Evolutionary conservation across 2,797 vertebrate species (phyloP).

Genomic region (Simalia tracyae): DNA sequence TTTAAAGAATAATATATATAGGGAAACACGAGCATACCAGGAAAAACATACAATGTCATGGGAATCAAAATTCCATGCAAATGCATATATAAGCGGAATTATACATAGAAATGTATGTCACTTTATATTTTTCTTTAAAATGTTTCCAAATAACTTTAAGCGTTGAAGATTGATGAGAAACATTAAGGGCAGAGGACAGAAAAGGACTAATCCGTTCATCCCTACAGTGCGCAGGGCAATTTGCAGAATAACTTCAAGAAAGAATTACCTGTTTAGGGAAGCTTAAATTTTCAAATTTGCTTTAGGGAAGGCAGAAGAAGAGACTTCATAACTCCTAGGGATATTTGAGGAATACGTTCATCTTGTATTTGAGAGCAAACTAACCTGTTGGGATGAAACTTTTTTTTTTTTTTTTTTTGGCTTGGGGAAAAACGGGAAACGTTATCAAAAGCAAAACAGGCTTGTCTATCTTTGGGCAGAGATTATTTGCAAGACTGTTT

Average conservation of each 20-base stretch:
- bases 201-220: background rate
- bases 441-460: background rate
- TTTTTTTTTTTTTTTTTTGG: background rate
- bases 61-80: background rate
- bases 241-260: background rate
- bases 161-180: background rate
- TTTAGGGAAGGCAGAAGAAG: background rate
- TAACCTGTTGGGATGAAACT: background rate
- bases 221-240: background rate
- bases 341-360: background rate
- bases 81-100: background rate
- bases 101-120: background rate
- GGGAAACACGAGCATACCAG: background rate
- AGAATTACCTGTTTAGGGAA: background rate
- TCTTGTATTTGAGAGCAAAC: background rate
- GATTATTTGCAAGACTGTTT: background rate
- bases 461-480: background rate
- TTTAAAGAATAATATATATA: background rate
- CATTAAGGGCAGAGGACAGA: background rate
- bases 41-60: background rate
- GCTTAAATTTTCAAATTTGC: background rate
- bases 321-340: background rate
- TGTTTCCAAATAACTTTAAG: background rate
- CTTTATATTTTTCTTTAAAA: background rate
- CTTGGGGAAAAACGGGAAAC: background rate